Base-by-base conservation (phyloP, 2,113 vertebrate genomes). In the Myrmecophaga tridactyla region DNA sequence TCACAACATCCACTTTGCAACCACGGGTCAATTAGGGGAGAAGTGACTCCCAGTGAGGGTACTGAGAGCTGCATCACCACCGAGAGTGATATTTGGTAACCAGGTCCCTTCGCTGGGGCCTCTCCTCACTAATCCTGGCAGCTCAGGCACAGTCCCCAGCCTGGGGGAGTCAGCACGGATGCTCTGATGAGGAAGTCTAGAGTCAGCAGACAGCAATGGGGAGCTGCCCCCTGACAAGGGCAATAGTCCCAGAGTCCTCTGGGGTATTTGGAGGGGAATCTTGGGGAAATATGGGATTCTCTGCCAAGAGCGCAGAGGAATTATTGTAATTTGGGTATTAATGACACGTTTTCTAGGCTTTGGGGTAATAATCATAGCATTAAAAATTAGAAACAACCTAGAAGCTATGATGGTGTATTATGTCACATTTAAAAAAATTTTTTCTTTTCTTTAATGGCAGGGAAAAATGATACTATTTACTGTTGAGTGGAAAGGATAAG, bases 371-470 rank as follows among this genome's bases (percentile, higher is more conserved):
- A 1, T 90, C 29, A 69, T 58, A 82, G 58, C 29, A 94, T 51
- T 51, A 77, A 65, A 95, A 82, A 63, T 23, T 70, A n/a, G 34
- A 86, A 95, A 88, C 31, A 92, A 60, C 36, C 21, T 70, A 84
- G 39, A 63, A 39, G 25, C 39, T 36, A 29, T 25, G 20, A 80
- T 80, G 41, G 8, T 41, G 70, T 85, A 63, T 36, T 89, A 43
- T 84, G 7, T 4, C 51, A 27, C 27, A 18, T 81, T 91, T 88
- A 48, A 67, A 4, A 3, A 25, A 76, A 87, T 60, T 18, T 0
- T 34, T 51, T 34, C 31, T 4, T 78, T 18, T 7, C 27, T 69
- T 60, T 92, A 87, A 73, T 56, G 39, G 10, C 43, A 90, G 85
- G 86, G 25, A 39, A 92, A 89, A 92, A 90, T 23, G 29, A 58